Conservation (phyloP, 2,797 vertebrate genomes). For the Rhinogobio ventralis region DNA sequence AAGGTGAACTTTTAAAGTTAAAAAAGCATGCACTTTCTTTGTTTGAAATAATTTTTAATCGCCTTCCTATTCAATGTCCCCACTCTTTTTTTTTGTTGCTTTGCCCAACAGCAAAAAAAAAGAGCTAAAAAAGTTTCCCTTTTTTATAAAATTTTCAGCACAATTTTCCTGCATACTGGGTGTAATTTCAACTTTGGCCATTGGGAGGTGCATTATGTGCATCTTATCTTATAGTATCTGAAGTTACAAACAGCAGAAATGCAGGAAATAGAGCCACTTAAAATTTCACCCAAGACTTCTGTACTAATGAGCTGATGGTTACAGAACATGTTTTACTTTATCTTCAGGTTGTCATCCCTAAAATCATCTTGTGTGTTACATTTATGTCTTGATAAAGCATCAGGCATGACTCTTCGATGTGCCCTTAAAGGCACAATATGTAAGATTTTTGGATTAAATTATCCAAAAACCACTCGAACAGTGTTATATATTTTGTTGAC, state of each 20-base stretch:
- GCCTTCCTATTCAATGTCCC: not conserved
- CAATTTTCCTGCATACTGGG: not conserved
- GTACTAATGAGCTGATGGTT: not conserved
- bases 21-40: not conserved
- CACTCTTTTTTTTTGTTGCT: not conserved
- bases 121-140: not conserved
- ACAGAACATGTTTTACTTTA: not conserved
- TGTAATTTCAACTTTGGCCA: not conserved
- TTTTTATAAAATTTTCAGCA: too few relatives aligned
- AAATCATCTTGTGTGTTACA: too few relatives aligned
- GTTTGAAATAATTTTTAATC: too few relatives aligned
- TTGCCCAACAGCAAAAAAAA: not conserved
- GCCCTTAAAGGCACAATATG: too few relatives aligned
- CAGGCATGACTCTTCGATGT: too few relatives aligned
- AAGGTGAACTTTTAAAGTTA: not conserved
- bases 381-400: too few relatives aligned
- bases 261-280: not conserved
- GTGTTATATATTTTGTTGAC: too few relatives aligned
- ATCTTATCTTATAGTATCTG: too few relatives aligned
- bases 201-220: not conserved
- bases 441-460: too few relatives aligned
- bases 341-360: not conserved
- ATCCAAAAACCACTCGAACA: too few relatives aligned
- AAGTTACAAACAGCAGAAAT: not conserved
- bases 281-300: not conserved